phyloP scores from a whole-genome alignment of 2,888 invertebrate genomes.

The Cheilosia scutellata region DNA sequence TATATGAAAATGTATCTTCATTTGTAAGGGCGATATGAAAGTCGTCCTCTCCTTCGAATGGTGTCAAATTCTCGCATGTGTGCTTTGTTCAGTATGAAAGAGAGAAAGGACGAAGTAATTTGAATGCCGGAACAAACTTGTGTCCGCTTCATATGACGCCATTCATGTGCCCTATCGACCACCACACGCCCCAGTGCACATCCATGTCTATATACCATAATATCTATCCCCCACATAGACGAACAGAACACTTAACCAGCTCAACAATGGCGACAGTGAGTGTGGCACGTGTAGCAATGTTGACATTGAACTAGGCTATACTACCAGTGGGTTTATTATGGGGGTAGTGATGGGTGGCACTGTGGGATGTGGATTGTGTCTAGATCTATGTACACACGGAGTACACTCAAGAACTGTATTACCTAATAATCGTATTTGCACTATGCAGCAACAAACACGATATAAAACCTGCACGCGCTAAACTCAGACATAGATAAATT shows the following conservation, averaged over 20 bases:
- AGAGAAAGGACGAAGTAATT: slow-evolving; percentile 18
- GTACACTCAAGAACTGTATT: slow-evolving; percentile 68
- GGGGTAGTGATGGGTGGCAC: slow-evolving; percentile 48
- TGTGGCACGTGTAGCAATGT: slow-evolving; percentile 75
- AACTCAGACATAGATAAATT: slow-evolving; percentile 27
- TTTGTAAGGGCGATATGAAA: slow-evolving; percentile 6
- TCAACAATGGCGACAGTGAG: slow-evolving; percentile 75
- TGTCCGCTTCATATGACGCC: slow-evolving; percentile 62
- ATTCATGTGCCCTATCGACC: slow-evolving; percentile 44
- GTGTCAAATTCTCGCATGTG: slow-evolving; percentile 66
- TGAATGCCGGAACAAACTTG: slow-evolving; percentile 55
- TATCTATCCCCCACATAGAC: slow-evolving; percentile 45
- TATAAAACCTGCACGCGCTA: slow-evolving; percentile 57
- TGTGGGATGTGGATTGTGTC: slow-evolving; percentile 26
- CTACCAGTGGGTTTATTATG: slow-evolving; percentile 61
- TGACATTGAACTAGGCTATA: slow-evolving; percentile 75
- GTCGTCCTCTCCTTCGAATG: slow-evolving; percentile 42
- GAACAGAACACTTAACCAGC: slow-evolving; percentile 70
- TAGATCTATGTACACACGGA: slow-evolving; percentile 33
- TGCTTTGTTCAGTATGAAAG: background rate
- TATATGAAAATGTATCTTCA: slow-evolving; percentile 1
- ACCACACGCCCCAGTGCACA: slow-evolving; percentile 36
- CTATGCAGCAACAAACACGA: slow-evolving; percentile 32
- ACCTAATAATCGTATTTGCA: slow-evolving; percentile 59
- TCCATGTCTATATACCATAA: slow-evolving; percentile 27